Evolutionary conservation across 2,113 vertebrate species (phyloP).

Genomic region (Cyprinodon brontotheroides): DNA sequence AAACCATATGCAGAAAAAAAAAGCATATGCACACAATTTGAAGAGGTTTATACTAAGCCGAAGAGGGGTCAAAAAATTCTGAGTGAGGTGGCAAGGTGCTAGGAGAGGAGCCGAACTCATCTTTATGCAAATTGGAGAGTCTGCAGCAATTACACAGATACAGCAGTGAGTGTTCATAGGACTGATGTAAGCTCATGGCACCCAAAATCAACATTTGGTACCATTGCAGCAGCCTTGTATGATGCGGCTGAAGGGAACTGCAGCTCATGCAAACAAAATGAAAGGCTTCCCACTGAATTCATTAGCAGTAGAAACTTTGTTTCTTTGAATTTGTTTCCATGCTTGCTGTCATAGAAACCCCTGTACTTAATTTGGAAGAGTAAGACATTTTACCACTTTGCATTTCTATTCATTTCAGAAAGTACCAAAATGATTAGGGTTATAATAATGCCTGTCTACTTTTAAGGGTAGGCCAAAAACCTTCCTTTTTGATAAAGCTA

Average conservation of each 20-base stretch:
- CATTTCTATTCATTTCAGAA: background rate
- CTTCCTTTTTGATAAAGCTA: too few relatives aligned
- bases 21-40: conserved; percentile 39
- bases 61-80: conserved; percentile 31
- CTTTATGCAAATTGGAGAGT: conserved; percentile 56
- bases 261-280: background rate
- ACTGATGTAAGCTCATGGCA: conserved; percentile 35
- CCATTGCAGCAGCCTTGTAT: background rate
- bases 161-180: conserved; percentile 30
- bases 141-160: conserved; percentile 40
- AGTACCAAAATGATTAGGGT: background rate
- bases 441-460: too few relatives aligned
- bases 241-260: background rate
- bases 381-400: background rate
- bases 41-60: conserved; percentile 29
- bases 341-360: background rate
- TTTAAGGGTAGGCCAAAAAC: too few relatives aligned
- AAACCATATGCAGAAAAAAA: conserved; percentile 26
- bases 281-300: background rate
- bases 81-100: conserved; percentile 32
- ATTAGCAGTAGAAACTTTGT: background rate
- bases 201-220: conserved; percentile 14
- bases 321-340: background rate
- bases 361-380: background rate
- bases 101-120: conserved; percentile 58